Evolutionary conservation across 2,888 invertebrate genomes (phyloP).

Genomic region (Drosophila atripex): DNA sequence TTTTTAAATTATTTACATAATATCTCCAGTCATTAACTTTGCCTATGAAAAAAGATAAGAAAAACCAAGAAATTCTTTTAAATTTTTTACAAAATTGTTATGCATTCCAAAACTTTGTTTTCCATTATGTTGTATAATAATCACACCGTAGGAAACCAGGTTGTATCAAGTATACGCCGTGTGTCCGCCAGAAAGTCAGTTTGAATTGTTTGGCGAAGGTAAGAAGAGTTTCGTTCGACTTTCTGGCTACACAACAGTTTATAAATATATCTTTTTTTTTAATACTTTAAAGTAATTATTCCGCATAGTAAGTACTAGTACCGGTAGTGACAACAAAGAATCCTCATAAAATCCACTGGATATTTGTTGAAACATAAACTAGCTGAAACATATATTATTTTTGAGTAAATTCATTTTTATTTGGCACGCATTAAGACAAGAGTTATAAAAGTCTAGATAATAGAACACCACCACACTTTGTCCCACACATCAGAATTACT

Average conservation of each 20-base stretch:
- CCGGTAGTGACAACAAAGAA: constrained; percentile 53
- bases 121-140: constrained; percentile 43
- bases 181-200: constrained; percentile 40
- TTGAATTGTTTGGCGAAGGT: constrained; percentile 12
- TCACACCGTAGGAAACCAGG: constrained; percentile 39
- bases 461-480: constrained; percentile 36
- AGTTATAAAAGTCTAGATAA: constrained; percentile 39
- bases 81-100: constrained; percentile 69
- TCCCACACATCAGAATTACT: constrained; percentile 37
- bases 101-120: constrained; percentile 59
- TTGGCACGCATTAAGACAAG: constrained; percentile 75
- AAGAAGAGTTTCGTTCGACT: constrained; percentile 24
- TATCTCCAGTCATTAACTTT: constrained; percentile 82
- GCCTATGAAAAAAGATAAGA: constrained; percentile 56
- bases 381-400: constrained; percentile 49
- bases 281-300: constrained; percentile 19
- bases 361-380: constrained; percentile 23
- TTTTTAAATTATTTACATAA: constrained; percentile 68
- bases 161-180: constrained; percentile 42
- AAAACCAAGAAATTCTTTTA: constrained; percentile 42
- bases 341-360: constrained; percentile 25
- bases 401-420: constrained; percentile 69
- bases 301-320: constrained; percentile 41
- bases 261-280: constrained; percentile 7
- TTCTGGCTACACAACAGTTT: constrained; percentile 29